These are phyloP conservation scores for Andrena haemorrhoa DNA, from an alignment of 2,888 invertebrate genomes.

Conservation along the genomic window DNA sequence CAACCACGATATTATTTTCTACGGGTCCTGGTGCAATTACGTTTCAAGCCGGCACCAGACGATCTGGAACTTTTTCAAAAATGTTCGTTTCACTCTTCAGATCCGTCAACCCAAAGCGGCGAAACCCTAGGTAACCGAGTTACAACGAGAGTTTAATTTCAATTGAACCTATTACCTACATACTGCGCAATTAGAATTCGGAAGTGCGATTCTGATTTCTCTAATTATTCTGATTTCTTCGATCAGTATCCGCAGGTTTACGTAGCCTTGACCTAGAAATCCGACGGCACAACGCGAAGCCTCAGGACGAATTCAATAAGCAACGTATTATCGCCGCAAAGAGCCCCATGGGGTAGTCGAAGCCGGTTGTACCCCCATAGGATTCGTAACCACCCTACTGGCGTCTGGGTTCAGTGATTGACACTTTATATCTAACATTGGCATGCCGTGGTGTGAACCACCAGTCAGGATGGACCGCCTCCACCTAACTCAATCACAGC, in stretches of 20 bases:
- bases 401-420: constrained; percentile 78
- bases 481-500: constrained; percentile 83
- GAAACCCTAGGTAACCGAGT: too few relatives aligned
- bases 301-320: constrained; percentile 77
- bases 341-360: constrained; percentile 71
- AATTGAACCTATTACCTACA: background rate
- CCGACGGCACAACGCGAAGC: constrained; percentile 39
- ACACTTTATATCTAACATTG: constrained; percentile 82
- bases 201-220: background rate
- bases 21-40: constrained; percentile 61
- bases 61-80: background rate
- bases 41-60: constrained; percentile 25
- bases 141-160: too few relatives aligned
- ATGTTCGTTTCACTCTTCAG: background rate
- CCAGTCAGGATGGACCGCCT: constrained; percentile 75
- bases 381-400: constrained; percentile 66
- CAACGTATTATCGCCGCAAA: constrained; percentile 79
- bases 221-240: background rate
- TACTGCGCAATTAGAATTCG: background rate
- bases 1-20: constrained; percentile 79
- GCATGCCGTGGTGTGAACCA: constrained; percentile 73
- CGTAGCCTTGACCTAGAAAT: constrained; percentile 74
- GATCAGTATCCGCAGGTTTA: constrained; percentile 19
- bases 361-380: constrained; percentile 52
- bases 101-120: too few relatives aligned